phyloP scores from a whole-genome alignment of 2,113 vertebrate genomes.

The Urocolius indicus region DNA sequence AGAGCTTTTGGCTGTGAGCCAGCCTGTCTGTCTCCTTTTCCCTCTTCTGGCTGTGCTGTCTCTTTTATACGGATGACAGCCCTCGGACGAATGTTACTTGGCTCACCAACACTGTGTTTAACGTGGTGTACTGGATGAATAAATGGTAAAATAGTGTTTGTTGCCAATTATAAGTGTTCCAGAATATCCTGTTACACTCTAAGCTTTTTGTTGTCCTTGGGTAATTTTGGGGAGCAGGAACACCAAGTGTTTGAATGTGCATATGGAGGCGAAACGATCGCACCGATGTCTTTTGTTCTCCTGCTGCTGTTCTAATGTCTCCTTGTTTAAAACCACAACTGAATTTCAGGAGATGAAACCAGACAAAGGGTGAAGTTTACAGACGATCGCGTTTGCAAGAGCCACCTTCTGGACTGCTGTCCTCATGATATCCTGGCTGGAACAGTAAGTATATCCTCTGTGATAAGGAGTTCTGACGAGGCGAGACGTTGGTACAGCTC shows the following conservation, averaged over 20 bases:
- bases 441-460: slow-evolving; percentile 84
- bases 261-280: slow-evolving; percentile 42
- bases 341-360: slow-evolving; percentile 97
- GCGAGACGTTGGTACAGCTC: background rate
- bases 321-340: slow-evolving; percentile 83
- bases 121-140: slow-evolving; percentile 42
- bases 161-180: slow-evolving; percentile 48
- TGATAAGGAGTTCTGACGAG: background rate
- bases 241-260: slow-evolving; percentile 59
- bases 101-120: slow-evolving; percentile 62
- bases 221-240: slow-evolving; percentile 56
- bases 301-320: slow-evolving; percentile 55
- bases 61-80: slow-evolving; percentile 64
- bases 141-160: slow-evolving; percentile 48
- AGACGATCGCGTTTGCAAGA: slow-evolving; percentile 99
- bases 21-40: slow-evolving; percentile 44
- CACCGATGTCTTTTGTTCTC: background rate
- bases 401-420: slow-evolving; percentile 98
- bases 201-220: background rate
- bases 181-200: slow-evolving; percentile 46
- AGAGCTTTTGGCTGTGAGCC: slow-evolving; percentile 36
- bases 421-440: slow-evolving; percentile 98
- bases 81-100: slow-evolving; percentile 62
- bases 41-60: slow-evolving; percentile 60
- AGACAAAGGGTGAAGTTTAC: slow-evolving; percentile 98